Base-by-base conservation (phyloP, 2,113 vertebrate genomes). In the Cyprinodon tularosa region DNA sequence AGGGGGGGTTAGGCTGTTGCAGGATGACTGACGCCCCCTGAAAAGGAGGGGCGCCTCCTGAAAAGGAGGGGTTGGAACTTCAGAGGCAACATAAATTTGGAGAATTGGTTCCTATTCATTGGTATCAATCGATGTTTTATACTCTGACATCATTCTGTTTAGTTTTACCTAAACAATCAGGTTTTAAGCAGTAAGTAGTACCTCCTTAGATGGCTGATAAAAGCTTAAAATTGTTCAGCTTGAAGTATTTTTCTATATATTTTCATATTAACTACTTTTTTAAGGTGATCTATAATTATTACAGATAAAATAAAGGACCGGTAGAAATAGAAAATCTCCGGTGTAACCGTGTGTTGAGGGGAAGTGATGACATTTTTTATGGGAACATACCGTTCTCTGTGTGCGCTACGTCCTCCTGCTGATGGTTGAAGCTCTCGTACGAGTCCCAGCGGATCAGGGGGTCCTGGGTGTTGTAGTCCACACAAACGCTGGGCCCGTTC, bases 391-490 rank as follows among this genome's bases (percentile, higher is more conserved):
- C 79, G 1, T 72, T 85, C 90, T 93, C 76, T 78, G 95, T 95
- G 17, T 97, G 96, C 6, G 79, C 22, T 1, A 90, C 84, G 6
- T 97, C 96, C 62, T 97, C 97, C 0, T 92, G 93, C 64, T 90
- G 95, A 9, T 93, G 92, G 68, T 77, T 95, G 84, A 98, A 96
- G 91, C 95, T 96, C 84, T 98, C 97, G 0, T 99, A 99, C 0
- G 97, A 99, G 64, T 99, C 98, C 96, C 98, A 97, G 62, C 97
- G 97, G 85, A 99, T 98, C 78, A 99, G 95, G 0, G 96, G 96
- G 78, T 99, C 97, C 0, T 96, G 95, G 0, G 97, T 99, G 86
- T 97, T 98, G 91, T 98, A 99, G 92, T 99, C 97, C 89, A 99
- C 97, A 0, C 96, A 98, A 63, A 99, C 96, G 0, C 97, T 97